Evolutionary conservation across 2,797 vertebrate genomes (phyloP).

Genomic region (Iguana delicatissima): DNA sequence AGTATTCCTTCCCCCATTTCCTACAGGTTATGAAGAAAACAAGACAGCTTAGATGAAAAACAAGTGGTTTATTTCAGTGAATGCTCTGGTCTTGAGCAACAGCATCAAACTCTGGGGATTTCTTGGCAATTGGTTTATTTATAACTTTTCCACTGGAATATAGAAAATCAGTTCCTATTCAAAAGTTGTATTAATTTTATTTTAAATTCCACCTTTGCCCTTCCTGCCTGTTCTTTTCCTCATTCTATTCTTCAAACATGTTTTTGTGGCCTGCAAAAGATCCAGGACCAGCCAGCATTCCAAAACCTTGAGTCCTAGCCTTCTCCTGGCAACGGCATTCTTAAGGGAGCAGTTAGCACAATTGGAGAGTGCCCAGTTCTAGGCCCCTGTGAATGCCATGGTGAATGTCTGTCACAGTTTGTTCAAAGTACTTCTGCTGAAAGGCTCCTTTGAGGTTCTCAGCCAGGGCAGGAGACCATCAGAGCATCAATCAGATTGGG

Average conservation of each 20-base stretch:
- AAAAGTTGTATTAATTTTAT: background rate
- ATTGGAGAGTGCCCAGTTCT: background rate
- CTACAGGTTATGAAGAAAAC: background rate
- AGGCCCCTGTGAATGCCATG: background rate
- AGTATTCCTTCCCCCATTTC: background rate
- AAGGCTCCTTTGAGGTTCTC: background rate
- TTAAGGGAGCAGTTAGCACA: background rate
- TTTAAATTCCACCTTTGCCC: background rate
- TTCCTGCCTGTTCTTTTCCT: background rate
- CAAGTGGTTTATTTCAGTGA: background rate
- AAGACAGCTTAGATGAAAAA: background rate
- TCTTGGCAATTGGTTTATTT: conserved; percentile 12
- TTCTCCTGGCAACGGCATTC: conserved; percentile 9
- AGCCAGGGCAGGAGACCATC: background rate
- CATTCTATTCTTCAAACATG: background rate
- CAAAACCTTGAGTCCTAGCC: background rate
- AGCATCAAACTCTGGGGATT: background rate
- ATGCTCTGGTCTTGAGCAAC: background rate
- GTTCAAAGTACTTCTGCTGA: background rate
- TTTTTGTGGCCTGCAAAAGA: conserved; percentile 6
- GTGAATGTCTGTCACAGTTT: background rate
- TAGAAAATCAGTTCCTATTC: background rate
- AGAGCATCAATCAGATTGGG: background rate
- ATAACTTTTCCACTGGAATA: background rate
- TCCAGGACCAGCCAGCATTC: conserved; percentile 7